Conservation (phyloP, 2,113 vertebrate species). For the Eonycteris spelaea region DNA sequence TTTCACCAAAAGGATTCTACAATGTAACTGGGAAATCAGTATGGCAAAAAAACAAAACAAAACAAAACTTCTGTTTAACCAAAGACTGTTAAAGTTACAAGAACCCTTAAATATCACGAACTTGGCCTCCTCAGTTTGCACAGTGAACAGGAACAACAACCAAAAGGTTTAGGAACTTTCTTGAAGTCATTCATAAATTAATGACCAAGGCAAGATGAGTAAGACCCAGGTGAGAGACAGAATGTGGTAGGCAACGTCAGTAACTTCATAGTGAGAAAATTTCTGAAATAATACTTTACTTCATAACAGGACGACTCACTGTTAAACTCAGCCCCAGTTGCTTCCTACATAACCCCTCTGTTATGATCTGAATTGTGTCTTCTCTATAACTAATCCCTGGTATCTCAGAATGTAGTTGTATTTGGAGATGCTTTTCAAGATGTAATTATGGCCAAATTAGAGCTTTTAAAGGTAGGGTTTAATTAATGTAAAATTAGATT, state of each 20-base stretch:
- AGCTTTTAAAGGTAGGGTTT: background rate
- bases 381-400: background rate
- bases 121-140: background rate
- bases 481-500: background rate
- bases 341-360: background rate
- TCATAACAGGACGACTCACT: background rate
- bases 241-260: background rate
- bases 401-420: background rate
- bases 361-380: background rate
- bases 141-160: background rate
- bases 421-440: background rate
- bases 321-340: background rate
- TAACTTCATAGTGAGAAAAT: background rate
- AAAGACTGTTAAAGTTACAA: background rate
- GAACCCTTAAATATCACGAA: background rate
- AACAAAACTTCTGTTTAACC: background rate
- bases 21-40: background rate
- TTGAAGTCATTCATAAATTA: background rate
- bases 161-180: background rate
- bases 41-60: background rate
- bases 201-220: background rate
- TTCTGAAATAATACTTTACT: background rate
- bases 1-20: background rate
- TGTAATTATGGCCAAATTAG: background rate
- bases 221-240: background rate